Evolutionary conservation across 2,113 vertebrate species (phyloP), one percentile per base, ranked within the genome.

Genomic region (Sebastes fasciatus): DNA sequence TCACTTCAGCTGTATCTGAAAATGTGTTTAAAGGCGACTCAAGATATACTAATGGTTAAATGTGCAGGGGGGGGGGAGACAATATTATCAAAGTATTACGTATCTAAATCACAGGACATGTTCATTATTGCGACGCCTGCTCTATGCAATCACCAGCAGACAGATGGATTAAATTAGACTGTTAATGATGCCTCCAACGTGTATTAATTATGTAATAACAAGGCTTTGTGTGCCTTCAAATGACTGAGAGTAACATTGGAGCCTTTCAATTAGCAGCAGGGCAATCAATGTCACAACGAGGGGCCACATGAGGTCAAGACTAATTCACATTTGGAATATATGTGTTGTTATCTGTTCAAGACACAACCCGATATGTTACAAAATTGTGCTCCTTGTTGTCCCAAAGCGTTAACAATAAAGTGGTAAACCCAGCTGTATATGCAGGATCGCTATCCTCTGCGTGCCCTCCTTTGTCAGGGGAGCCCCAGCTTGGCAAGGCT

Each of bases 161-260:
- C 66, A 80, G 57, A 86, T 78, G 68, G 80, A 86, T 90, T 83
- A 74, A 86, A 83, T 90, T 86, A 80, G 74, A 82, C 73, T 74
- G 52, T 45, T 86, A 86, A 87, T 82, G 77, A 91, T 69, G 82
- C 80, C 82, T 85, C 73, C 55, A 58, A 76, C 4, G 52, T 84
- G 74, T 76, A 79, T 88, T 87, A 72, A 87, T 86, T 83, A 88
- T 80, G 72, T 65, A 65, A 66, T 63, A 85, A 83, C 55, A 49
- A 80, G 73, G 77, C 84, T 75, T 81, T 72, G 74, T 62, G 75
- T 54, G 75, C 64, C 70, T 75, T 82, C 58, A 42, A 82, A 69
- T 73, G 48, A 63, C 73, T 23, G 71, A 71, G 63, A 64, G 14
- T 19, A 77, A 66, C 12, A 46, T 73, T 42, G 57, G 6, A 80